phyloP scores from a whole-genome alignment of 2,888 invertebrate species.

The Sthenelais limicola region DNA sequence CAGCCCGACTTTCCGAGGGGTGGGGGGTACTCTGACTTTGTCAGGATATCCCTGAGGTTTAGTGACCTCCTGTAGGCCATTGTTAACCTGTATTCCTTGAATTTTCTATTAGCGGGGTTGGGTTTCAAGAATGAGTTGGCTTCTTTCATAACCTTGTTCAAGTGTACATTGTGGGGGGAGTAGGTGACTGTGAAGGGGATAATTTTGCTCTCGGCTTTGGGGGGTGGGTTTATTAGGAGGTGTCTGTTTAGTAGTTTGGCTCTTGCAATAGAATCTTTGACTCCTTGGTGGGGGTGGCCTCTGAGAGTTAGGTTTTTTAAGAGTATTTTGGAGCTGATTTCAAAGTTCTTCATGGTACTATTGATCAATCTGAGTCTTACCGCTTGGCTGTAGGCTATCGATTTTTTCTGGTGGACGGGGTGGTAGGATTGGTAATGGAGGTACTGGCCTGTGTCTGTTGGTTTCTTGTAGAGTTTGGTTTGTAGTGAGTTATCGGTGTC shows the following conservation, averaged over 20 bases:
- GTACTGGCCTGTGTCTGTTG: slow-evolving; percentile 8
- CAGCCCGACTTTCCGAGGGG: neutral
- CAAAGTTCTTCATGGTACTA: neutral
- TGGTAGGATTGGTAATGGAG: neutral
- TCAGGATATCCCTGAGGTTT: neutral
- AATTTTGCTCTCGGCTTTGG: neutral
- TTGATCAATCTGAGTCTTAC: neutral
- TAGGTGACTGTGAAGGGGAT: neutral
- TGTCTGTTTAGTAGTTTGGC: too few species aligned
- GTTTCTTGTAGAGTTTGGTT: slow-evolving; percentile 14
- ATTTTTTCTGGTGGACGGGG: neutral
- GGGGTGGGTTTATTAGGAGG: neutral
- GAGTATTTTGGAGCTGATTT: neutral
- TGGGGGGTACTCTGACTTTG: neutral
- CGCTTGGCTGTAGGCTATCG: neutral
- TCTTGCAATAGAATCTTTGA: too few species aligned
- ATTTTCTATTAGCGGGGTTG: neutral
- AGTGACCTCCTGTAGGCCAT: neutral
- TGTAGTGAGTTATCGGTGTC: neutral
- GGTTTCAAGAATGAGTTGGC: neutral
- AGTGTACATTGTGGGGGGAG: neutral
- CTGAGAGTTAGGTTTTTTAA: neutral
- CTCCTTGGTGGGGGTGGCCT: too few species aligned
- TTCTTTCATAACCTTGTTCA: neutral
- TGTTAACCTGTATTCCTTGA: neutral